Percentiles rank a stretch among this genome's conserved stretches.
Evolutionary conservation across 2,113 vertebrate species (phyloP).

Genomic region (Aspidoscelis tigris): DNA sequence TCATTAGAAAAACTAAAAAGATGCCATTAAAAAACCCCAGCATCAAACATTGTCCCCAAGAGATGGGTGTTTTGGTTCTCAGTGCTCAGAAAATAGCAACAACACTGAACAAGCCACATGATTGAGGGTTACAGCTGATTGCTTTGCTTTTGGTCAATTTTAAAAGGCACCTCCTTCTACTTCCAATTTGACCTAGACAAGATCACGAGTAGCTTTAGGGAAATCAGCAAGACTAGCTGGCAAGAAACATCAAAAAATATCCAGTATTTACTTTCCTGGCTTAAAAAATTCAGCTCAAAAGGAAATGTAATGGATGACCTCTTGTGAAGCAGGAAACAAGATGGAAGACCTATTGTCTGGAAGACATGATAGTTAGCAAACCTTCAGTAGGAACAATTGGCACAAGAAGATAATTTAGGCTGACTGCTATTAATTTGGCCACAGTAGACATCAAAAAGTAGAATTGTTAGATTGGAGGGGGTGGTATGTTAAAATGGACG

Average conservation of each 20-base stretch:
- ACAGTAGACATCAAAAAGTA: not conserved
- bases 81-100: not conserved
- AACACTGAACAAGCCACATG: not conserved
- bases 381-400: too few species aligned
- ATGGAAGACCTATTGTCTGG: not conserved
- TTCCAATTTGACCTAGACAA: not conserved
- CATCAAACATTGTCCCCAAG: not conserved
- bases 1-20: not conserved
- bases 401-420: not conserved
- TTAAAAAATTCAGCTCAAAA: not conserved
- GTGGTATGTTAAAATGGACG: not conserved
- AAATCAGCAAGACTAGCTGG: not conserved
- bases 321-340: not conserved
- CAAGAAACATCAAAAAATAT: not conserved
- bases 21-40: not conserved
- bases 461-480: not conserved
- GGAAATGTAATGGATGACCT: not conserved
- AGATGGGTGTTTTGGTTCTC: not conserved
- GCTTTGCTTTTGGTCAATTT: too few species aligned
- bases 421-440: not conserved
- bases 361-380: not conserved
- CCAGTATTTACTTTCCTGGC: not conserved
- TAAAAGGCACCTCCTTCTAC: not conserved
- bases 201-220: not conserved
- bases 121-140: too few species aligned